Percentiles rank a stretch among this genome's conserved stretches.
phyloP scores from a whole-genome alignment of 2,888 invertebrate genomes.

The Synergus laeviventris region DNA sequence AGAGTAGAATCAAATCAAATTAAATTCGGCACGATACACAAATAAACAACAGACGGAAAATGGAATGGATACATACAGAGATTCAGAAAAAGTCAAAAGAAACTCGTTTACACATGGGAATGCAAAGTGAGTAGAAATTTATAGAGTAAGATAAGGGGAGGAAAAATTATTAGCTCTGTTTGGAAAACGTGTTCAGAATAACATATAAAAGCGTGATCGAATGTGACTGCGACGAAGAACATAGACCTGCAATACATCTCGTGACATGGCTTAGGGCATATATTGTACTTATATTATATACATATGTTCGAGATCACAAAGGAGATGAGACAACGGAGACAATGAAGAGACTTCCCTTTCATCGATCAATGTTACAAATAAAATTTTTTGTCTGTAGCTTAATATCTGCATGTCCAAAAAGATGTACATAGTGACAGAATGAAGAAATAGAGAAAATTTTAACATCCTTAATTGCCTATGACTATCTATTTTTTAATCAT shows the following conservation, averaged over 20 bases:
- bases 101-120: not conserved
- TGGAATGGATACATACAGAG: not conserved
- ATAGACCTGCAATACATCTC: not conserved
- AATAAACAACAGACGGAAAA: not conserved
- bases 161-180: not conserved
- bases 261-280: not conserved
- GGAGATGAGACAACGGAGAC: conserved; percentile 1
- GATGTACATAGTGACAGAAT: no score
- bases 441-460: no score
- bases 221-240: not conserved
- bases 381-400: no score
- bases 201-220: not conserved
- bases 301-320: conserved; percentile 8
- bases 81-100: not conserved
- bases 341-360: not conserved
- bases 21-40: no score
- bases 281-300: not conserved
- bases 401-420: no score
- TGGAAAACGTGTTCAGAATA: not conserved
- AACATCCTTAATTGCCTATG: no score
- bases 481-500: no score
- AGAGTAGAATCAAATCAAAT: no score
- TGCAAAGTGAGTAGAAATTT: not conserved
- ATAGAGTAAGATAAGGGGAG: not conserved
- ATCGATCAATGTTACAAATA: not conserved